phyloP scores from a whole-genome alignment of 2,113 vertebrate species.

The Sinocyclocheilus grahami region DNA sequence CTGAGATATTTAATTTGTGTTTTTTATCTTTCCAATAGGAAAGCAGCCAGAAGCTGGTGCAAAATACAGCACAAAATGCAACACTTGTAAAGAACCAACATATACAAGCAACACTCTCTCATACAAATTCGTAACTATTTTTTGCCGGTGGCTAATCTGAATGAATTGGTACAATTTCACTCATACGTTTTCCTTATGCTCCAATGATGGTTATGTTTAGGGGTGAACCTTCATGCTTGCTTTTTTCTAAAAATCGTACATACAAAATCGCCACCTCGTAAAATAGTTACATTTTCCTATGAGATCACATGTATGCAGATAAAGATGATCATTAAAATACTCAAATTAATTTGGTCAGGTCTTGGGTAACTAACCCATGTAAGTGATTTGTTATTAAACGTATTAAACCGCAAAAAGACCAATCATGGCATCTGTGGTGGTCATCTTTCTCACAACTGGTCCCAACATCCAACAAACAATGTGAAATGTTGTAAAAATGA shows the following conservation, averaged over 20 bases:
- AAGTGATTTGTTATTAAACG: background rate
- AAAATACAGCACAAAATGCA: no score
- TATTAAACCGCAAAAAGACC: background rate
- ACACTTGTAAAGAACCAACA: no score
- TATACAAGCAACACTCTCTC: no score
- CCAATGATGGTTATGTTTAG: background rate
- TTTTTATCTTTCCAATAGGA: no score
- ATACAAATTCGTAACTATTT: no score
- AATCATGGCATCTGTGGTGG: background rate
- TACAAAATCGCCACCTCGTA: no score
- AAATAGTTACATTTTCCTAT: no score
- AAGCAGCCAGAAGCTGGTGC: no score
- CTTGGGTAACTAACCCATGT: background rate
- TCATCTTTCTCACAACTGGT: background rate
- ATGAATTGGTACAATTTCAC: no score
- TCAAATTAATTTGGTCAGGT: background rate
- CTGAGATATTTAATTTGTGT: no score
- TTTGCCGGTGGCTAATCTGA: no score
- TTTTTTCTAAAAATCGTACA: background rate
- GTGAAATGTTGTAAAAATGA: background rate
- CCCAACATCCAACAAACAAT: background rate
- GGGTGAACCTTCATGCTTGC: background rate
- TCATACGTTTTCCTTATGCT: no score
- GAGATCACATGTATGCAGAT: background rate
- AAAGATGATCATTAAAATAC: background rate